phyloP scores from a whole-genome alignment of 2,888 invertebrate genomes.

The Dichetophora obliterata region DNA sequence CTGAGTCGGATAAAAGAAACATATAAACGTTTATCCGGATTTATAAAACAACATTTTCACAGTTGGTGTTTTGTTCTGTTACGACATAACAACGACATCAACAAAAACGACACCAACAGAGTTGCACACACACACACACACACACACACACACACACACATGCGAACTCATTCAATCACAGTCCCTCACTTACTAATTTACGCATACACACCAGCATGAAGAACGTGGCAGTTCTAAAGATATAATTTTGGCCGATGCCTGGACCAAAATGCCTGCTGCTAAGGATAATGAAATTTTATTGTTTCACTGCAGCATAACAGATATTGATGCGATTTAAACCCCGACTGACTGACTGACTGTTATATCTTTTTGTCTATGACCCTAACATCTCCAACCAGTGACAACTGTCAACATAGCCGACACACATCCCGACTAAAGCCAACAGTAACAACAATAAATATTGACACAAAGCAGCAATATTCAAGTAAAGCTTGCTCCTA shows the following conservation, averaged over 20 bases:
- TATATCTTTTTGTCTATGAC: too few relatives aligned
- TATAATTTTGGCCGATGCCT: neutral
- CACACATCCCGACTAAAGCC: too few relatives aligned
- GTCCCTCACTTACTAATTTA: too few relatives aligned
- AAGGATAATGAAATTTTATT: constrained; percentile 27
- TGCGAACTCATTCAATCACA: too few relatives aligned
- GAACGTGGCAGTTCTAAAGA: too few relatives aligned
- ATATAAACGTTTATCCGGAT: constrained; percentile 24
- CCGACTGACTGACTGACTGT: neutral
- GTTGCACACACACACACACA: neutral
- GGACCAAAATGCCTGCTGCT: neutral
- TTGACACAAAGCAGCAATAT: neutral
- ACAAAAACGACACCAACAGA: neutral
- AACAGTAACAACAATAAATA: neutral
- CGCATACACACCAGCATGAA: neutral
- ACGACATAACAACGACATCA: too few relatives aligned
- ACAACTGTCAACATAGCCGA: too few relatives aligned
- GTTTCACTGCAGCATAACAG: constrained; percentile 6
- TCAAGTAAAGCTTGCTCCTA: neutral
- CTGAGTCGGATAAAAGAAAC: neutral
- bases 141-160: neutral
- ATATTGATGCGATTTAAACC: constrained; percentile 11
- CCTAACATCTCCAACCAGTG: too few relatives aligned
- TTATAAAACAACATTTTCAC: constrained; percentile 18
- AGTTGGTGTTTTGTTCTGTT: neutral